phyloP scores from a whole-genome alignment of 2,113 vertebrate genomes.

The Speoplatyrhinus poulsoni region DNA sequence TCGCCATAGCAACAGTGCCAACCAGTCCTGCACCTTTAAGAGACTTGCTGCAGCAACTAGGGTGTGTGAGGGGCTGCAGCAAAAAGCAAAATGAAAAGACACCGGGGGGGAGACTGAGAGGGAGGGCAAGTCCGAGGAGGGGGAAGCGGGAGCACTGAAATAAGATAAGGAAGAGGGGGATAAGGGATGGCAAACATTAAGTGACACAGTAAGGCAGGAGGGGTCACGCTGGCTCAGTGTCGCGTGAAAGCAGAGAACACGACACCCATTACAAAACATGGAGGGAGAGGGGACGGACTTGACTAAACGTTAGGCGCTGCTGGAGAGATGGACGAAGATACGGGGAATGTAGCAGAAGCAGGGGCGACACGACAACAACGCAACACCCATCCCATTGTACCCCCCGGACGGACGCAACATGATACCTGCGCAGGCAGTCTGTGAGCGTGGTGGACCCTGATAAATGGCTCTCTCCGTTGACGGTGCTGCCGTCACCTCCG shows the following conservation, averaged over 20 bases:
- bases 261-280: slow-evolving; percentile 25
- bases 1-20: slow-evolving; percentile 63
- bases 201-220: slow-evolving; percentile 43
- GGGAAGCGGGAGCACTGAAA: slow-evolving; percentile 43
- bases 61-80: slow-evolving; percentile 65
- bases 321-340: neutral
- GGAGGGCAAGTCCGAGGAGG: slow-evolving; percentile 31
- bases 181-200: slow-evolving; percentile 52
- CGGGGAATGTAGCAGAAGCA: neutral
- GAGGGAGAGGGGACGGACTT: slow-evolving; percentile 18
- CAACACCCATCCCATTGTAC: neutral
- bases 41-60: slow-evolving; percentile 70
- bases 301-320: neutral
- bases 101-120: slow-evolving; percentile 15
- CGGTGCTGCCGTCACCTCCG: slow-evolving; percentile 88
- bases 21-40: slow-evolving; percentile 71
- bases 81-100: slow-evolving; percentile 11
- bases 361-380: neutral
- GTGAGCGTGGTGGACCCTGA: slow-evolving; percentile 94
- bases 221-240: slow-evolving; percentile 45
- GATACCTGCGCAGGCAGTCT: slow-evolving; percentile 95
- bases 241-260: slow-evolving; percentile 22
- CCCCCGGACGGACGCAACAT: neutral
- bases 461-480: slow-evolving; percentile 93
- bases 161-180: slow-evolving; percentile 46